phyloP scores from a whole-genome alignment of 2,797 vertebrate genomes.

The Nyctalus aviator region DNA sequence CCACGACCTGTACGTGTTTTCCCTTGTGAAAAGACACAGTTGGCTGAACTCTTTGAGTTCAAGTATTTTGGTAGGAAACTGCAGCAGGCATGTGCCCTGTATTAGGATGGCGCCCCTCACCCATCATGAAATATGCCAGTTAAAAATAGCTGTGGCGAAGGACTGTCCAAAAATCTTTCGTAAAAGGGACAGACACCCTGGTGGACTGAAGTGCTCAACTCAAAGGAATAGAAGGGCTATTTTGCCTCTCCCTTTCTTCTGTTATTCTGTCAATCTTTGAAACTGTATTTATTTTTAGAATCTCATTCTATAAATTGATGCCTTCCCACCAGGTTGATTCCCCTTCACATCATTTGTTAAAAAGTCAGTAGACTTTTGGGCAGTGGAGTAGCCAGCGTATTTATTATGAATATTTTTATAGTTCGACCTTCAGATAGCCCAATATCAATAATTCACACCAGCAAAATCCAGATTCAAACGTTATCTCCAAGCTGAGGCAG shows the following conservation, averaged over 20 bases:
- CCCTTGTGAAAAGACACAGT: constrained; percentile 44
- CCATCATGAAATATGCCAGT: constrained; percentile 61
- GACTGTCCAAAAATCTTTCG: constrained; percentile 71
- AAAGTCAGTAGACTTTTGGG: constrained; percentile 50
- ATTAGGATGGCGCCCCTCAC: constrained; percentile 42
- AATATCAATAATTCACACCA: constrained; percentile 14
- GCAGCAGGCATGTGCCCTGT: background rate
- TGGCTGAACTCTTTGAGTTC: constrained; percentile 42
- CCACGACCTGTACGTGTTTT: constrained; percentile 56
- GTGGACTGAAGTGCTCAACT: constrained; percentile 28
- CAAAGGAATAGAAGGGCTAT: constrained; percentile 60
- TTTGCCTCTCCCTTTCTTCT: constrained; percentile 30
- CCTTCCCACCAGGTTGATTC: constrained; percentile 36
- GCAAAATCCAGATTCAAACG: constrained; percentile 26
- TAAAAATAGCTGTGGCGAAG: constrained; percentile 79
- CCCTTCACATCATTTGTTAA: constrained; percentile 38
- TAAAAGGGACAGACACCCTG: constrained; percentile 60
- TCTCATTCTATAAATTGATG: constrained; percentile 66
- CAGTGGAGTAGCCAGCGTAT: background rate
- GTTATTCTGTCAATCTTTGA: constrained; percentile 69
- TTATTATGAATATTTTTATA: constrained; percentile 41
- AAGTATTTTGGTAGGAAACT: background rate
- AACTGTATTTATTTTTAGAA: constrained; percentile 75
- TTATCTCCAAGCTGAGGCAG: background rate
- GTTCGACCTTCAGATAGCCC: background rate